phyloP scores from a whole-genome alignment of 2,797 vertebrate genomes.

The Crocodylus rhombifer region DNA sequence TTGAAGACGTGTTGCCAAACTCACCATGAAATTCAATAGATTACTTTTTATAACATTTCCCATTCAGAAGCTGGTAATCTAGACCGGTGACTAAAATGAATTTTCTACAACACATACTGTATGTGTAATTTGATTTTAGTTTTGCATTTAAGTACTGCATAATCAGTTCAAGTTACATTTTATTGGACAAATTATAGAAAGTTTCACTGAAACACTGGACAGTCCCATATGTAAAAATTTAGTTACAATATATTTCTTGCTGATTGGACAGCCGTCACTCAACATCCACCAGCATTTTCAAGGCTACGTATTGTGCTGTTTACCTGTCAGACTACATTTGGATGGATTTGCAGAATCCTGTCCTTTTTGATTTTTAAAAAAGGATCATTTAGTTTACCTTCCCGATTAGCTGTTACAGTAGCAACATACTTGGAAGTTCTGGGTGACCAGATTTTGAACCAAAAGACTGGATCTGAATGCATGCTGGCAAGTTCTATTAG shows the following conservation, averaged over 20 bases:
- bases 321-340: fast-evolving
- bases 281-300: neutral
- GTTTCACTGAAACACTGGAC: neutral
- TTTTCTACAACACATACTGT: neutral
- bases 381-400: conserved; percentile 1
- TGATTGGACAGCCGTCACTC: neutral
- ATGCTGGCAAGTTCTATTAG: neutral
- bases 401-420: neutral
- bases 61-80: conserved; percentile 41
- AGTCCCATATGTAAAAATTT: neutral
- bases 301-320: neutral
- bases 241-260: neutral
- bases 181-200: neutral
- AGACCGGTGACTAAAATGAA: neutral
- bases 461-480: neutral
- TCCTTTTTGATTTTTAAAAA: neutral
- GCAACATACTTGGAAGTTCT: neutral
- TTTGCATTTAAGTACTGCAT: conserved; percentile 6
- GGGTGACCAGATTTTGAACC: neutral
- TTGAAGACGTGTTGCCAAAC: conserved; percentile 25
- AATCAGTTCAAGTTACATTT: conserved; percentile 20
- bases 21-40: conserved; percentile 3
- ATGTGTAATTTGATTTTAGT: neutral
- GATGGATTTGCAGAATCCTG: neutral
- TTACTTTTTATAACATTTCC: conserved; percentile 43